phyloP scores from a whole-genome alignment of 2,113 vertebrate genomes.

The Azemiops feae region DNA sequence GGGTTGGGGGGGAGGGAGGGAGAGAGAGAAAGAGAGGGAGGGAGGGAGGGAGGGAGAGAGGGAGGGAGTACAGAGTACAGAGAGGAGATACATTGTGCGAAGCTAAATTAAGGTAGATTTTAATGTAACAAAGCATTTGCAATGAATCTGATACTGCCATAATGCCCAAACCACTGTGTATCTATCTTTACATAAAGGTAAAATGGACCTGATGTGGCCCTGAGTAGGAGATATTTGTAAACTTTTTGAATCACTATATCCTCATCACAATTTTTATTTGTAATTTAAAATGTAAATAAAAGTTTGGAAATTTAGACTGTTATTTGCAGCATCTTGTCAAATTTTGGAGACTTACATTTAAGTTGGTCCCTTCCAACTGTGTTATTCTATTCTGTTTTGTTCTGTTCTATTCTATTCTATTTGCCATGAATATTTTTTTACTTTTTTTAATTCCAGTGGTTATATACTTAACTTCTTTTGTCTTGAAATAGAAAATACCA shows the following conservation, averaged over 20 bases:
- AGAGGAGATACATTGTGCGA: neutral
- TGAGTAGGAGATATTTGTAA: neutral
- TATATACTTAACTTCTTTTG: neutral
- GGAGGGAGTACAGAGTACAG: neutral
- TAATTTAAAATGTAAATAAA: neutral
- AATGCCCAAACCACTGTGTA: no score
- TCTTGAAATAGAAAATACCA: neutral
- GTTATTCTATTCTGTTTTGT: no score
- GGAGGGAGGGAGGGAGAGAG: no score
- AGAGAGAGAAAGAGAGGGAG: neutral
- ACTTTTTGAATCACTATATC: neutral
- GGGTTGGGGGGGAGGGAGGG: neutral
- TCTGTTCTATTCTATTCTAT: neutral
- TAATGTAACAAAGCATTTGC: neutral
- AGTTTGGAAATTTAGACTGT: neutral
- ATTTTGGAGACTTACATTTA: neutral
- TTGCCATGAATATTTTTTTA: neutral
- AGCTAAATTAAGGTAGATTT: neutral
- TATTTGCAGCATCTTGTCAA: neutral
- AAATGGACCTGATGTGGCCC: neutral
- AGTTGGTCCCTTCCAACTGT: neutral
- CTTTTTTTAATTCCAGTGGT: neutral
- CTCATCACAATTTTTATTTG: neutral
- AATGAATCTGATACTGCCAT: neutral
- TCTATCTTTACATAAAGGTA: neutral